phyloP scores from a whole-genome alignment of 2,797 vertebrate species.

The Smutsia gigantea region DNA sequence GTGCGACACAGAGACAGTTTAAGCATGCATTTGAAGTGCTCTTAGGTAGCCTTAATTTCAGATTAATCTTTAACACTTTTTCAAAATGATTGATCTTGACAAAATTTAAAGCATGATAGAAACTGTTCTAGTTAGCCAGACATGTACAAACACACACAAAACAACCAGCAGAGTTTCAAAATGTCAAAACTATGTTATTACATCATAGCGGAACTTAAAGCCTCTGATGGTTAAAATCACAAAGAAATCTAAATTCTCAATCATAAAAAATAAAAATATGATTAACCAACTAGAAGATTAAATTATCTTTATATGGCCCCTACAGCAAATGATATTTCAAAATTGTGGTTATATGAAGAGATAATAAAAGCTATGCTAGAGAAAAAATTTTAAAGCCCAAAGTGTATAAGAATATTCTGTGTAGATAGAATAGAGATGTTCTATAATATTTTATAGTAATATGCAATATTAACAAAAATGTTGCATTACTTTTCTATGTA shows the following conservation, averaged over 20 bases:
- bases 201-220: not conserved
- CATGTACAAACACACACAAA: not conserved
- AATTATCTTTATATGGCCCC: not conserved
- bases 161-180: not conserved
- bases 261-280: not conserved
- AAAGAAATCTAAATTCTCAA: not conserved
- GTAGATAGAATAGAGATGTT: not conserved
- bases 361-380: not conserved
- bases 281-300: not conserved
- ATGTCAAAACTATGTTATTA: slow-evolving; percentile 16
- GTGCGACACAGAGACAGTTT: not conserved
- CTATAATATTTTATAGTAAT: not conserved
- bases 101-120: slow-evolving; percentile 11
- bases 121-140: not conserved
- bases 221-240: not conserved
- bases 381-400: not conserved
- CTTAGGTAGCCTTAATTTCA: not conserved
- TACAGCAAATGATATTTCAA: not conserved
- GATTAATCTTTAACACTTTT: not conserved
- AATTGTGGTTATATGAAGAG: not conserved
- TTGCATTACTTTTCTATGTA: not conserved
- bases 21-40: not conserved
- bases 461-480: not conserved
- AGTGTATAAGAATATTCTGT: too few species aligned
- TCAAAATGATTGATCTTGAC: not conserved